Evolutionary conservation across 1,140 invertebrate genomes (phyloP), one percentile per base, ranked within the genome.

Genomic region (Pomacea maculata): DNA sequence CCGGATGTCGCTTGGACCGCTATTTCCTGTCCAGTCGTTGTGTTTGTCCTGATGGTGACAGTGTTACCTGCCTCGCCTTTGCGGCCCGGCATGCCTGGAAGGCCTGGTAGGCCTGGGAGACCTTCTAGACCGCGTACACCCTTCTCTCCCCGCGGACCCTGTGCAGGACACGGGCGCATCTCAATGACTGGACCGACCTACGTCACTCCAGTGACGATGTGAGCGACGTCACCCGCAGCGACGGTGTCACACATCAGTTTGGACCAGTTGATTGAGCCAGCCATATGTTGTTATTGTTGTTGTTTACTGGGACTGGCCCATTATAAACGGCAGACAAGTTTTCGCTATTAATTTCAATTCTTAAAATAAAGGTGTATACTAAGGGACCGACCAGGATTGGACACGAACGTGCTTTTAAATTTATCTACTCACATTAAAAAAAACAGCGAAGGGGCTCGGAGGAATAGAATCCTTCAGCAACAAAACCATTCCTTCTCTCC

Each of bases 111-210:
- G 25, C 82, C 82, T 14, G 82, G 78, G 73, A 54, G 65, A 19
- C 82, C 82, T 17, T 78, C 73, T 73, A 74, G 61, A 57, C 82
- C 82, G n/a, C 79, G 82, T 5, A 75, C 29, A 4, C 82, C 82
- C 72, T 81, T 80, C 72, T 83, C 82, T 67, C 82, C 82, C 74
- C 75, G 70, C 68, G 29, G 64, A 68, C 82, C 82, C 78, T 80
- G 82, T 75, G 19, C 19, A 68, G 76, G 29, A 45, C 25, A 29
- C 64, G 61, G 63, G 25, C 9, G 55, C 14, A 54, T 21, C n/a
- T 61, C 25, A 76, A 25, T 74, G 45, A 55, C n/a, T 72, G 70
- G 25, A 7, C 25, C 70, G 52, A 45, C 5, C 5, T 29, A 7
- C 25, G 70, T 25, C 5, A 45, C 70, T 29, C 15, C 25, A 72